Evolutionary conservation across 2,797 vertebrate genomes (phyloP), one percentile per base, ranked within the genome.

Genomic region (Heterohyrax brucei): DNA sequence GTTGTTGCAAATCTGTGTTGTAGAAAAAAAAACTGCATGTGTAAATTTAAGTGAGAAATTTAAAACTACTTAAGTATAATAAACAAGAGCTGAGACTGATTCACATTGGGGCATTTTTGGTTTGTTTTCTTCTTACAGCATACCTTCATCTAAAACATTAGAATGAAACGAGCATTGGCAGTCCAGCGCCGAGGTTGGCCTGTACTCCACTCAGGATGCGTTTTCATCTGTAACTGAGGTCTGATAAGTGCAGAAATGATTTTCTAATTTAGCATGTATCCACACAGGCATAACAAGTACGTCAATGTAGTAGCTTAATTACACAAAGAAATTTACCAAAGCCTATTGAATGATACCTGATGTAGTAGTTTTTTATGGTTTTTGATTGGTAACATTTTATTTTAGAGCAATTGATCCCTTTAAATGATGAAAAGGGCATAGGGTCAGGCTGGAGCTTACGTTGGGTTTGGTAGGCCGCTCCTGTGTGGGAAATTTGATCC

Each of bases 381-480:
- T 68, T 92, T 1, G 2, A 2, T 44, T 64, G 53, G 53, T 93
- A 80, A 64, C 30, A 56, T 30, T 44, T 33, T 44, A 62, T 53
- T 68, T 78, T 56, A 79, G 33, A 33, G 73, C 70, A 22, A 5
- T 5, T 53, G 44, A 6, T 19, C 28, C 7, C 39, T 28, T 80
- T 33, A 30, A 24, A 24, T 10, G 62, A 30, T 26, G 12, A 73
- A 1, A 24, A 44, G 39, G 9, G 26, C n/a, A 30, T 19, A 28
- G n/a, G 6, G 7, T 75, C 68, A 56, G 28, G 10, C 22, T 19
- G n/a, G 44, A 56, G 22, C n/a, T 66, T 30, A 26, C 2, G 1
- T 7, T n/a, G 26, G 7, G 1, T 39, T 9, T 66, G 66, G 53
- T n/a, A 56, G 3, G 1, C 10, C 1, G 0, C 3, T 26, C 48